Percentiles rank a stretch among this genome's conserved stretches.
These are phyloP conservation scores for Rhagophthalmus giganteus DNA, from an alignment of 2,888 invertebrate species.

Conservation along the genomic window DNA sequence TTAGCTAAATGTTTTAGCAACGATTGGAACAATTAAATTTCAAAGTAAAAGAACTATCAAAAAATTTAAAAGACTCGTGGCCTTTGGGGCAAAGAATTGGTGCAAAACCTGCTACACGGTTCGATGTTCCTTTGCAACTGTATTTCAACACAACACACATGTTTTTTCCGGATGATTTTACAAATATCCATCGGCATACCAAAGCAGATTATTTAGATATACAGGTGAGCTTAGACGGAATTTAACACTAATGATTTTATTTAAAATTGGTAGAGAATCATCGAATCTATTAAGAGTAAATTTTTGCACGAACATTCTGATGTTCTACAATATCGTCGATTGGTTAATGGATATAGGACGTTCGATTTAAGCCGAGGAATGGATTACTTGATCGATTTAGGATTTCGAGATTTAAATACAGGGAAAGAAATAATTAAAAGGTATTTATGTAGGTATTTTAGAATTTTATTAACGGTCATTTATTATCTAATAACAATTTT, in stretches of 20 bases:
- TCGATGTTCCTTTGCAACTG: slow-evolving; percentile 85
- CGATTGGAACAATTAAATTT: slow-evolving; percentile 41
- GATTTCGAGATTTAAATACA: slow-evolving; percentile 57
- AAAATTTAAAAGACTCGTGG: slow-evolving; percentile 60
- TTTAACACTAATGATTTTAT: too few relatives aligned
- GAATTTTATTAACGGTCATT: not conserved
- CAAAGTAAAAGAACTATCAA: slow-evolving; percentile 42
- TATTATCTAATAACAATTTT: not conserved
- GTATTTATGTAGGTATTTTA: slow-evolving; percentile 39
- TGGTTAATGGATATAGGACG: slow-evolving; percentile 73
- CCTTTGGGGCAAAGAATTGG: slow-evolving; percentile 72
- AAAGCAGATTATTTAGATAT: slow-evolving; percentile 73
- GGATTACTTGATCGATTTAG: slow-evolving; percentile 80
- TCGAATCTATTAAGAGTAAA: slow-evolving; percentile 56
- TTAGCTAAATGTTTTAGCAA: slow-evolving; percentile 38
- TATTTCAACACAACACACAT: slow-evolving; percentile 84
- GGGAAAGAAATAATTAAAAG: slow-evolving; percentile 60
- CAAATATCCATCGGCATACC: slow-evolving; percentile 66
- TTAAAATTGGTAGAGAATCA: slow-evolving; percentile 46
- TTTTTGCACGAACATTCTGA: slow-evolving; percentile 58
- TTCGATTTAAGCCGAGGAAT: slow-evolving; percentile 85
- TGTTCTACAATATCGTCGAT: slow-evolving; percentile 58
- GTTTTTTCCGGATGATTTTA: slow-evolving; percentile 79
- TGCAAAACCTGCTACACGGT: slow-evolving; percentile 70
- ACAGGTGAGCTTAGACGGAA: too few relatives aligned